Percentiles rank a stretch among this genome's conserved stretches.
phyloP scores from a whole-genome alignment of 2,113 vertebrate genomes.

The Serilophus lunatus region DNA sequence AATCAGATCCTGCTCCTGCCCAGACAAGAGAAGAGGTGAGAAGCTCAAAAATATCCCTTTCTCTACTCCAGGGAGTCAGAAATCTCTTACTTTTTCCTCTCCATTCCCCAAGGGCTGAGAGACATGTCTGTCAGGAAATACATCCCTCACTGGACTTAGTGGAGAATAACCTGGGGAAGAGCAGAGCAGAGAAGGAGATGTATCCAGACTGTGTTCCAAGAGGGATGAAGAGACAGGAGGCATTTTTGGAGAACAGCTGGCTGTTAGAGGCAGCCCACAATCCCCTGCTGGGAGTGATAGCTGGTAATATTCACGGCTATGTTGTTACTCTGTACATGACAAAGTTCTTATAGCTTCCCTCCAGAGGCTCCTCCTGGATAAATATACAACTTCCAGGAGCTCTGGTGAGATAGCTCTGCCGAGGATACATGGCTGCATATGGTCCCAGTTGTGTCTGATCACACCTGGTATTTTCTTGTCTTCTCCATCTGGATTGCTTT shows the following conservation, averaged over 20 bases:
- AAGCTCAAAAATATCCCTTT: not conserved
- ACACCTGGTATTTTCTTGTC: slow-evolving; percentile 24
- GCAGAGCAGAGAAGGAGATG: not conserved
- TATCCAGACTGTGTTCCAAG: not conserved
- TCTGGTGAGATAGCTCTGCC: not conserved
- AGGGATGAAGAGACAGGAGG: not conserved
- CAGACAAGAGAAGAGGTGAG: not conserved
- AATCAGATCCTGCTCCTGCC: not conserved
- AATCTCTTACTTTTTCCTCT: not conserved
- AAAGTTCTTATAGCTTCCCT: slow-evolving; percentile 14
- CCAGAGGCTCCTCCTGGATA: slow-evolving; percentile 5
- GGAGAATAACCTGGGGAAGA: not conserved
- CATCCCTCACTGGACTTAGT: fast-evolving
- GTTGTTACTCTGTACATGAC: not conserved
- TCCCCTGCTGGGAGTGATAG: not conserved
- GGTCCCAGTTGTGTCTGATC: slow-evolving; percentile 32
- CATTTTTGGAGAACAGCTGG: not conserved
- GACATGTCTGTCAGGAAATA: not conserved
- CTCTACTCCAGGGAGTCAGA: not conserved
- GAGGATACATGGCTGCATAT: not conserved
- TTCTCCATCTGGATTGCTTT: slow-evolving; percentile 31
- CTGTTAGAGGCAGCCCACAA: not conserved
- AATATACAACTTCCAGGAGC: slow-evolving; percentile 34
- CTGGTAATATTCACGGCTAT: not conserved
- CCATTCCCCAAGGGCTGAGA: not conserved